These are phyloP conservation scores for Adelphocoris suturalis DNA, from an alignment of 2,888 invertebrate genomes.

Conservation along the genomic window DNA sequence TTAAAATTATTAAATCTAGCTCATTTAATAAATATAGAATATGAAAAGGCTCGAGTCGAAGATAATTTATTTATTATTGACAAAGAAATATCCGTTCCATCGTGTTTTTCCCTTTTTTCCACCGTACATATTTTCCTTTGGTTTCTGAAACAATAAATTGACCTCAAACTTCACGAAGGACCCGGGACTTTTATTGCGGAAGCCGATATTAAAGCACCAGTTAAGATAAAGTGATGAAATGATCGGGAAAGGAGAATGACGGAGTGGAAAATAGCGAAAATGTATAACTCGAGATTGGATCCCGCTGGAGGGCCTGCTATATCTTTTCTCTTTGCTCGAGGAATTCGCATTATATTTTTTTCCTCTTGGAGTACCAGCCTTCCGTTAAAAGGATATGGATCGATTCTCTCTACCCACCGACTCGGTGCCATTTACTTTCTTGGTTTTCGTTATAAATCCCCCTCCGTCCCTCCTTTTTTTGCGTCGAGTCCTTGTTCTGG, in stretches of 20 bases:
- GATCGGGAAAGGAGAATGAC: slow-evolving; percentile 46
- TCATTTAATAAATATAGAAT: no score
- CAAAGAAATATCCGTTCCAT: no score
- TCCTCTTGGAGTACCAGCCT: slow-evolving; percentile 25
- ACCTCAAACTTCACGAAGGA: background rate
- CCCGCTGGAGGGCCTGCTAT: background rate
- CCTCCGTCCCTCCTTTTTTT: background rate
- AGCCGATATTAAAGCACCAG: slow-evolving; percentile 29
- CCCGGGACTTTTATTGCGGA: background rate
- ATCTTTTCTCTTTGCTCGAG: slow-evolving; percentile 28
- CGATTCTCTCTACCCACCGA: background rate
- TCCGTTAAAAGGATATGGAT: slow-evolving; percentile 57
- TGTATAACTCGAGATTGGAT: slow-evolving; percentile 61
- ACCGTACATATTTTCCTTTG: background rate
- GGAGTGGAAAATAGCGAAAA: slow-evolving; percentile 58
- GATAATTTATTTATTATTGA: no score
- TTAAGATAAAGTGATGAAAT: slow-evolving; percentile 57
- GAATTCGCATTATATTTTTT: slow-evolving; percentile 58
- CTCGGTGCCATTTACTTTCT: slow-evolving; percentile 40
- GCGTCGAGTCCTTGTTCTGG: background rate
- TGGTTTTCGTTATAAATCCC: slow-evolving; percentile 51
- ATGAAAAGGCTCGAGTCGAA: no score
- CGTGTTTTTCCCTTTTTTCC: no score
- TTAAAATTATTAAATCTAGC: no score
- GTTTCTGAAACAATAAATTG: slow-evolving; percentile 3